phyloP scores from a whole-genome alignment of 2,888 invertebrate genomes.

The Lacanobia oleracea region DNA sequence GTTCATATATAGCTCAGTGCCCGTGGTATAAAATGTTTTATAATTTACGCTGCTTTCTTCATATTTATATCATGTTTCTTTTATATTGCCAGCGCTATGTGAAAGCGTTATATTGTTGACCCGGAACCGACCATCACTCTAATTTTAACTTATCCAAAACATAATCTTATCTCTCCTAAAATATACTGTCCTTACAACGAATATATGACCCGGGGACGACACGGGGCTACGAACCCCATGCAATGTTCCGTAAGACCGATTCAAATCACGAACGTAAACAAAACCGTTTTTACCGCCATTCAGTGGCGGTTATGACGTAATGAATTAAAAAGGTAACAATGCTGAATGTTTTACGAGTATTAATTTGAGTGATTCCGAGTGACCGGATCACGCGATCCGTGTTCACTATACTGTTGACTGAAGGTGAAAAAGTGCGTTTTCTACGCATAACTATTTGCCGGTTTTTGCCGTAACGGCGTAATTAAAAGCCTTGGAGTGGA shows the following conservation, averaged over 20 bases:
- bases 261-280: constrained; percentile 85
- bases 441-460: constrained; percentile 30
- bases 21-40: background rate
- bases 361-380: constrained; percentile 77
- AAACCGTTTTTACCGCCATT: constrained; percentile 83
- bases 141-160: constrained; percentile 53
- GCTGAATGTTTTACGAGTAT: constrained; percentile 81
- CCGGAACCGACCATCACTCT: constrained; percentile 23
- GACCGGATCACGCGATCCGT: constrained; percentile 70
- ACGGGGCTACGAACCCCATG: constrained; percentile 43
- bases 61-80: constrained; percentile 15
- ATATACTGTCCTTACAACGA: constrained; percentile 68
- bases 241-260: constrained; percentile 58
- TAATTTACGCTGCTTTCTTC: constrained; percentile 3
- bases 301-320: constrained; percentile 80
- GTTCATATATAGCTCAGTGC: constrained; percentile 30
- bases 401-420: constrained; percentile 44
- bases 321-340: constrained; percentile 82
- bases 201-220: constrained; percentile 61
- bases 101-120: background rate
- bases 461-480: constrained; percentile 28
- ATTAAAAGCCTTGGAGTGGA: constrained; percentile 29
- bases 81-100: constrained; percentile 12
- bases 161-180: constrained; percentile 71
- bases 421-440: constrained; percentile 45